Evolutionary conservation across 2,888 invertebrate genomes (phyloP).

Genomic region (Sympetrum striolatum): DNA sequence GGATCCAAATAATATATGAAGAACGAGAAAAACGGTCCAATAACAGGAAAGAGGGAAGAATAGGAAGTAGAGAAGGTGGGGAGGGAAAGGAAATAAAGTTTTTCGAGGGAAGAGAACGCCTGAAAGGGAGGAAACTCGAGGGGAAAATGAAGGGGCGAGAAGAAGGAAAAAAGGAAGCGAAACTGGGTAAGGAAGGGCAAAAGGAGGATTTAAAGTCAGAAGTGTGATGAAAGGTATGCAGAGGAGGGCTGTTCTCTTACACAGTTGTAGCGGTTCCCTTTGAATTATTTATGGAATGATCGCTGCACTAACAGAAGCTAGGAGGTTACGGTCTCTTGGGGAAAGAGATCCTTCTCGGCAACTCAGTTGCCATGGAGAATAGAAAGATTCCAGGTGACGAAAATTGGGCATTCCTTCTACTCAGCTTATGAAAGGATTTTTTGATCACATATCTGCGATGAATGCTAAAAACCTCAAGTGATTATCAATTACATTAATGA

Average conservation of each 20-base stretch:
- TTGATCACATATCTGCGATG: too few species aligned
- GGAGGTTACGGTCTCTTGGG: background rate
- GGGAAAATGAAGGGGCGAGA: background rate
- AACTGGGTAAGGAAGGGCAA: background rate
- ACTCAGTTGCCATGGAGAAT: background rate
- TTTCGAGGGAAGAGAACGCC: background rate
- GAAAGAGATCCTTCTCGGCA: background rate
- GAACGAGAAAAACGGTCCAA: background rate
- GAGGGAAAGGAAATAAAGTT: too few species aligned
- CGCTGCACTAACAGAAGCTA: background rate
- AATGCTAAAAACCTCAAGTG: background rate
- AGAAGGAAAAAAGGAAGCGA: background rate
- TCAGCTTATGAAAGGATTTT: background rate
- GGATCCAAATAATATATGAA: background rate
- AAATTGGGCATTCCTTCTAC: background rate
- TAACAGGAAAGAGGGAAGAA: background rate
- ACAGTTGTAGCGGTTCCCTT: background rate
- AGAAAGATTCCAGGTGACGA: background rate
- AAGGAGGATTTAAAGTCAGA: background rate
- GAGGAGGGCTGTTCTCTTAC: background rate
- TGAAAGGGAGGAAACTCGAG: too few species aligned
- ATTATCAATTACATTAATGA: background rate
- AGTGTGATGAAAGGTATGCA: background rate
- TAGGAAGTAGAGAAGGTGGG: background rate
- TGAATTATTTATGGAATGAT: slow-evolving; percentile 35